phyloP scores from a whole-genome alignment of 2,888 invertebrate genomes.

The Andrena chrysosceles region DNA sequence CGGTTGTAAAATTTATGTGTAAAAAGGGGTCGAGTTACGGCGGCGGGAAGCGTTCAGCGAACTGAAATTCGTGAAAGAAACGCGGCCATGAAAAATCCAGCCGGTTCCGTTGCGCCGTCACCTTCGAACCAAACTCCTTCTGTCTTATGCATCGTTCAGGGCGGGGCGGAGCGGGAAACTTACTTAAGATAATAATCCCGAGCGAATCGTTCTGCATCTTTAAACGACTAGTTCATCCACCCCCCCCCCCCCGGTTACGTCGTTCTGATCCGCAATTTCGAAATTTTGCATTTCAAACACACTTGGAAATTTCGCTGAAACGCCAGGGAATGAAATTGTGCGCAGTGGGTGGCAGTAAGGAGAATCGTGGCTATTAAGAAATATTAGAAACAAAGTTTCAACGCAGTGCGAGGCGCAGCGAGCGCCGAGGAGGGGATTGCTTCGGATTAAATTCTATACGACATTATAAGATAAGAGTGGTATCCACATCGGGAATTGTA shows the following conservation, averaged over 20 bases:
- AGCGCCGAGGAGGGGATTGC: too few relatives aligned
- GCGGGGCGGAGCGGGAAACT: constrained; percentile 19
- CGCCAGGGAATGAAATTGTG: not conserved
- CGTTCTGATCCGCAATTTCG: not conserved
- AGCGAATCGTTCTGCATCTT: constrained; percentile 23
- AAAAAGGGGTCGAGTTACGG: constrained; percentile 9
- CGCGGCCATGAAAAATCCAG: constrained; percentile 37
- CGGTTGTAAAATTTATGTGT: constrained; percentile 20
- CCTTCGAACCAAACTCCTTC: constrained; percentile 24
- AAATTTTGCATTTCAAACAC: not conserved
- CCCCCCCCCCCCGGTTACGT: not conserved
- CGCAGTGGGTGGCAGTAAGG: not conserved
- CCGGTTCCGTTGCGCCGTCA: constrained; percentile 17
- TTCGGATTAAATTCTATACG: too few relatives aligned
- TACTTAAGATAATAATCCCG: constrained; percentile 46
- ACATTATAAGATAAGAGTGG: too few relatives aligned
- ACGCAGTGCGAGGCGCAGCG: too few relatives aligned
- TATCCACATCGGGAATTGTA: too few relatives aligned
- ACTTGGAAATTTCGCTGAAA: not conserved
- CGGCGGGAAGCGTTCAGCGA: constrained; percentile 2
- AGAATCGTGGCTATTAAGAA: not conserved
- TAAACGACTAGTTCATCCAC: constrained; percentile 12
- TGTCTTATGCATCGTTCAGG: constrained; percentile 38
- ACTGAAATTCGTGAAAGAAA: constrained; percentile 44
- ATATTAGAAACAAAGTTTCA: not conserved